Evolutionary conservation across 2,888 invertebrate species (phyloP), one percentile per base, ranked within the genome.

Genomic region (Orthosia gothica): DNA sequence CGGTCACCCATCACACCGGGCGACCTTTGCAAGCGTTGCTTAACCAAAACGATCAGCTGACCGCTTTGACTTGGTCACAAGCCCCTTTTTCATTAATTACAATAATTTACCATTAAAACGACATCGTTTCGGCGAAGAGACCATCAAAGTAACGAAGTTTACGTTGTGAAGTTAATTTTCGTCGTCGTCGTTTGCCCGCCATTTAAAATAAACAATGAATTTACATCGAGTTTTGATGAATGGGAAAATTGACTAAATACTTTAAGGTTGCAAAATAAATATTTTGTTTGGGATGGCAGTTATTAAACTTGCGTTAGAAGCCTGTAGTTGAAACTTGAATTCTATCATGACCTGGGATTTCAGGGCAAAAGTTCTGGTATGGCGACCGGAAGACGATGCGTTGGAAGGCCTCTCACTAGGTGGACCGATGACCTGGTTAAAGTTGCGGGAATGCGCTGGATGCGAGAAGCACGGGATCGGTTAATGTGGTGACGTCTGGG

Each of bases 141-240:
- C 61, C 79, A 64, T 76, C 75, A 77, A 74, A 79, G 71, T 66
- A 80, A 82, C 70, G 45, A 81, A 81, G 74, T 79, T 84, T 77
- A 74, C 67, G 32, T 79, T 70, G 20, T 59, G 61, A 69, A 81
- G 74, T 81, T 80, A 81, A 86, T 82, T 86, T 79, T 65, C 74
- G 74, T 75, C 47, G 57, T 49, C 67, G 18, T 74, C 72, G 62
- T 70, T 78, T 72, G 79, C 61, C 57, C 66, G 32, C 70, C 82
- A 74, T 82, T 78, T 81, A 76, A 75, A 74, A 69, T 81, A 81
- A 81, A 82, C 84, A 87, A 79, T 79, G 64, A 74, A 76, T 80
- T 82, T 76, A 72, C 66, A 76, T 75, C 49, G 61, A 74, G 62
- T 79, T 77, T 72, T 76, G 69, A 69, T 71, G 75, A 77, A 71